Conservation (phyloP, 2,113 vertebrate species). For the Pelodiscus sinensis region DNA sequence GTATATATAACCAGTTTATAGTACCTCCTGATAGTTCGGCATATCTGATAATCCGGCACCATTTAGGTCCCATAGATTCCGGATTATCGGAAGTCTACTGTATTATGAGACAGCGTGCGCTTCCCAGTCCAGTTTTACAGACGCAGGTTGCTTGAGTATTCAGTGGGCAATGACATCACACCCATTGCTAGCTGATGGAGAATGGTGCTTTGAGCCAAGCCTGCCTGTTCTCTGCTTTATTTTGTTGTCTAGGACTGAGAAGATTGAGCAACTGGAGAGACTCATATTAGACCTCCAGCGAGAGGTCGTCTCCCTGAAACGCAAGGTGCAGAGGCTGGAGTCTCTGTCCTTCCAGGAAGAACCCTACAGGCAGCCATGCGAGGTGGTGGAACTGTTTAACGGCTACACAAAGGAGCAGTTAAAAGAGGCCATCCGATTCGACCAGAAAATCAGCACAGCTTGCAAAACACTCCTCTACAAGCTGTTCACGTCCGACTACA, state of each 20-base stretch:
- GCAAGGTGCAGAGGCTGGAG: conserved; percentile 68
- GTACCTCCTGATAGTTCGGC: no score
- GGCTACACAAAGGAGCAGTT: conserved; percentile 73
- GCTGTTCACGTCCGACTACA: conserved; percentile 67
- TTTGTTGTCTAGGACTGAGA: conserved; percentile 39
- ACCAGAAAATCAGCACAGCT: conserved; percentile 75
- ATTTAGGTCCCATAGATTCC: no score
- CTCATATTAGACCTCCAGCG: conserved; percentile 54
- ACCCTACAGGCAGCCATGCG: background rate
- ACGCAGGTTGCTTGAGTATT: background rate
- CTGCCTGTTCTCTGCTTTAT: accelerated
- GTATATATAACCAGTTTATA: no score
- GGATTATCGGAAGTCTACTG: no score
- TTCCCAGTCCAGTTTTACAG: background rate
- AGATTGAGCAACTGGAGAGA: conserved; percentile 66
- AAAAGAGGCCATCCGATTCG: conserved; percentile 67
- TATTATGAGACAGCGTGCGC: background rate
- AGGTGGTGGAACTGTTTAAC: conserved; percentile 62
- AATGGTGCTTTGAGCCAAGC: background rate
- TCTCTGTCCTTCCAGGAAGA: conserved; percentile 60
- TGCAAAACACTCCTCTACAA: conserved; percentile 71
- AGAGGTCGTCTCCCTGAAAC: conserved; percentile 52
- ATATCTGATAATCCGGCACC: no score
- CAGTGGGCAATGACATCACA: accelerated
- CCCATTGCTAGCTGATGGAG: accelerated